A percentile compares a stretch with the other conserved stretches of the same genome.
phyloP scores from a whole-genome alignment of 1,140 invertebrate genomes.

The Zaprionus gabonicus region DNA sequence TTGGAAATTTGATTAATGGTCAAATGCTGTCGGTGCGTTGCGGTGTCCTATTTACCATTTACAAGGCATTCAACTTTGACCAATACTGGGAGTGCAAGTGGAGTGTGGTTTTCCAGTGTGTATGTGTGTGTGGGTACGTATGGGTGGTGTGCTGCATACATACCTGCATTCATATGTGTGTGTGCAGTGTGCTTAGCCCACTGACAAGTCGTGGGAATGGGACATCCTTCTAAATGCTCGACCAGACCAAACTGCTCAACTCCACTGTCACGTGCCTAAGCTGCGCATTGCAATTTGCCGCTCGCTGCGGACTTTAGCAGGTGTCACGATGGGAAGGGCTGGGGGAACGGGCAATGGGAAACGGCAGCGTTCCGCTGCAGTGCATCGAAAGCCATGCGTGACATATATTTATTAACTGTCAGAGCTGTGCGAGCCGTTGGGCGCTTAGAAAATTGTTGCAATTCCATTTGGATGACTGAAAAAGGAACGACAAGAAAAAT shows the following conservation, averaged over 20 bases:
- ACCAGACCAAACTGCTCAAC: slow-evolving; percentile 21
- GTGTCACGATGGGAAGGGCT: slow-evolving; percentile 38
- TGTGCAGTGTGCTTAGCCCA: slow-evolving; percentile 15
- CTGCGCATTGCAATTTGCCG: slow-evolving; percentile 37
- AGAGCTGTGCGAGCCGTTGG: slow-evolving; percentile 37
- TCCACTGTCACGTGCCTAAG: slow-evolving; percentile 72
- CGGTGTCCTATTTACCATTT: slow-evolving; percentile 47
- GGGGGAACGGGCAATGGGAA: not conserved
- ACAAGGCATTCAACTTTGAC: slow-evolving; percentile 71
- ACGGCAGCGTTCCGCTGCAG: slow-evolving; percentile 44
- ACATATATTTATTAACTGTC: slow-evolving; percentile 79
- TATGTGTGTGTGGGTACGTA: slow-evolving; percentile 1
- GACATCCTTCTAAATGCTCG: slow-evolving; percentile 18
- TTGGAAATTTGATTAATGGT: slow-evolving; percentile 79
- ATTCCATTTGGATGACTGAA: slow-evolving; percentile 37
- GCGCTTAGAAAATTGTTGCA: slow-evolving; percentile 52
- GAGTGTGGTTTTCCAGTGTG: slow-evolving; percentile 30
- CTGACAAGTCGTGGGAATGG: slow-evolving; percentile 70
- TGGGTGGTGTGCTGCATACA: not conserved
- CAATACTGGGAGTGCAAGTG: slow-evolving; percentile 46
- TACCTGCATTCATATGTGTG: slow-evolving; percentile 9
- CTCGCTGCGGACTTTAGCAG: slow-evolving; percentile 52
- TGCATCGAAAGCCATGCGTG: slow-evolving; percentile 64
- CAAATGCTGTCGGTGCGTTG: slow-evolving; percentile 52
- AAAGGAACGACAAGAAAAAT: slow-evolving; percentile 54